Evolutionary conservation across 2,888 invertebrate species (phyloP).

Genomic region (Anoncus sp.): DNA sequence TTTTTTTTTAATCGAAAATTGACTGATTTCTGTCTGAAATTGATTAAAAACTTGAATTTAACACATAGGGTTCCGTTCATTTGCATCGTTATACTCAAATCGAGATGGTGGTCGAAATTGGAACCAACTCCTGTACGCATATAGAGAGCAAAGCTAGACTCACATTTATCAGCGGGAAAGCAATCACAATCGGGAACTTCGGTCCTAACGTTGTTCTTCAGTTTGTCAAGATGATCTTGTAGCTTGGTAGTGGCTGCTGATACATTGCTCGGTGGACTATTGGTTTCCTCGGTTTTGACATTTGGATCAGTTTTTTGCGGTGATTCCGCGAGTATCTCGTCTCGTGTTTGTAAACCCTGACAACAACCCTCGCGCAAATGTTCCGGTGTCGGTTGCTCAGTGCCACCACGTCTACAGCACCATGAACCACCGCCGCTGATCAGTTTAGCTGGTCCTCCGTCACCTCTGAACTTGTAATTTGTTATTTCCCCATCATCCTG

Average conservation of each 20-base stretch:
- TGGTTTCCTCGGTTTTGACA: slow-evolving; percentile 77
- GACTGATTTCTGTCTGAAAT: too few relatives aligned
- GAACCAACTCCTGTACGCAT: slow-evolving; percentile 49
- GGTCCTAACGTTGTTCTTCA: slow-evolving; percentile 89
- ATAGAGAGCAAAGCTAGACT: slow-evolving; percentile 77
- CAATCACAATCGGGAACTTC: slow-evolving; percentile 96
- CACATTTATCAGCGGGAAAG: slow-evolving; percentile 92
- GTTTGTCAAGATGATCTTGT: slow-evolving; percentile 86
- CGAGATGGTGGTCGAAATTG: too few relatives aligned
- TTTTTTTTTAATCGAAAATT: too few relatives aligned
- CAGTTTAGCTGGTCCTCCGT: slow-evolving; percentile 88
- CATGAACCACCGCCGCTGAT: slow-evolving; percentile 88
- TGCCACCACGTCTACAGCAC: slow-evolving; percentile 90
- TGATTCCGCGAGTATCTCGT: slow-evolving; percentile 87
- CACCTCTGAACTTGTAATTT: slow-evolving; percentile 85
- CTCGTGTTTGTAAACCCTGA: slow-evolving; percentile 89
- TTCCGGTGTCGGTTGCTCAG: slow-evolving; percentile 89
- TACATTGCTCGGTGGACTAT: slow-evolving; percentile 77
- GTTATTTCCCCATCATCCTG: slow-evolving; percentile 67
- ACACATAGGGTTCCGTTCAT: too few relatives aligned
- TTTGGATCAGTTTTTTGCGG: slow-evolving; percentile 77
- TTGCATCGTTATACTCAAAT: too few relatives aligned
- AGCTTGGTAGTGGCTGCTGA: slow-evolving; percentile 85
- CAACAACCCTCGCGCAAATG: slow-evolving; percentile 90
- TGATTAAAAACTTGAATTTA: too few relatives aligned